phyloP scores from a whole-genome alignment of 2,113 vertebrate species.

The Riparia riparia region DNA sequence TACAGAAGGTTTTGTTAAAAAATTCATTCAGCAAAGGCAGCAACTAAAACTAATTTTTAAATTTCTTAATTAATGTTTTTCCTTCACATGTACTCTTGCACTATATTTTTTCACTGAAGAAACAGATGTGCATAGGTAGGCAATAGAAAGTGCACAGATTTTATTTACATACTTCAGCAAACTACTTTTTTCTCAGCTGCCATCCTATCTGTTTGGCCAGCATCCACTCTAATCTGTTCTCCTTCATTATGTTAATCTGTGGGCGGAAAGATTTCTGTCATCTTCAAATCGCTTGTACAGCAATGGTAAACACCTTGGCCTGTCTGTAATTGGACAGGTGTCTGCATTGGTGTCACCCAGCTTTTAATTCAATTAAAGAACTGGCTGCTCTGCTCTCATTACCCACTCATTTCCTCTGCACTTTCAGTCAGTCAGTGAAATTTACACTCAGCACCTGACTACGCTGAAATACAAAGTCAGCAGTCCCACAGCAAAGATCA shows the following conservation, averaged over 20 bases:
- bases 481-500: constrained; percentile 53
- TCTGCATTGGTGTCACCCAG: constrained; percentile 83
- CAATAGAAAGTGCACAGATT: constrained; percentile 35
- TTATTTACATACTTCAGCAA: constrained; percentile 70
- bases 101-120: constrained; percentile 17
- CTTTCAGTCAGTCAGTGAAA: constrained; percentile 83
- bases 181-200: constrained; percentile 77
- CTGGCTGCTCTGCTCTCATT: constrained; percentile 89
- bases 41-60: background rate
- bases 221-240: constrained; percentile 87
- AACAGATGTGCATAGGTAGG: constrained; percentile 50
- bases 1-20: background rate
- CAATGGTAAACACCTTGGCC: constrained; percentile 89
- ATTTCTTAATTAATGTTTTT: constrained; percentile 22
- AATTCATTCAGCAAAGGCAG: background rate
- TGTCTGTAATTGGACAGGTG: constrained; percentile 91
- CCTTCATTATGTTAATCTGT: constrained; percentile 91
- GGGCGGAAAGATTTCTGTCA: constrained; percentile 89
- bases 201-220: constrained; percentile 82
- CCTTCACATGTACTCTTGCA: background rate
- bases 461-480: constrained; percentile 77
- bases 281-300: constrained; percentile 82
- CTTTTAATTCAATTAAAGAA: constrained; percentile 99
- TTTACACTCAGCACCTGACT: constrained; percentile 80
- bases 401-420: constrained; percentile 89